These are phyloP conservation scores for Amphimallon solstitiale DNA, from an alignment of 2,888 invertebrate genomes.

Conservation along the genomic window DNA sequence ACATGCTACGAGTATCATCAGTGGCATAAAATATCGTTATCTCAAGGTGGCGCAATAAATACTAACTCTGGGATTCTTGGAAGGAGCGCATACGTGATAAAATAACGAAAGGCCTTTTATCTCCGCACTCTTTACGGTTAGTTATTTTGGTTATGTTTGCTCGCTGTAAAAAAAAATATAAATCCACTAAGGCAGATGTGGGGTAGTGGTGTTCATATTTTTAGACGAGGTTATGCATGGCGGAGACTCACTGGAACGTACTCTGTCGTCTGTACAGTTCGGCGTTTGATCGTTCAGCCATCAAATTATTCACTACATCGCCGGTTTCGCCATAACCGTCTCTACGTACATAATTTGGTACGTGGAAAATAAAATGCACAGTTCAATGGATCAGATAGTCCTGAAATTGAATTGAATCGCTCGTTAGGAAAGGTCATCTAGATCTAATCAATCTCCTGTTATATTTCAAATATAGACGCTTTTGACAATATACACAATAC, in stretches of 20 bases:
- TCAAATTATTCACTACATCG: slow-evolving; percentile 27
- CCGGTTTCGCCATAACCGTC: background rate
- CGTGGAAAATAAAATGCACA: slow-evolving; percentile 5
- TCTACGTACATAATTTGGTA: background rate
- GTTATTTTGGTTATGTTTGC: slow-evolving; percentile 32
- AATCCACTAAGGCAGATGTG: slow-evolving; percentile 30
- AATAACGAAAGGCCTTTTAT: slow-evolving; percentile 15
- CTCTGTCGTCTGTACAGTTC: slow-evolving; percentile 17
- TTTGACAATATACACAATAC: background rate
- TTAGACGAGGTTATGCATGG: slow-evolving; percentile 30
- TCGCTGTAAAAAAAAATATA: slow-evolving; percentile 23
- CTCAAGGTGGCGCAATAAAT: background rate
- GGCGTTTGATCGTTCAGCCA: slow-evolving; percentile 28
- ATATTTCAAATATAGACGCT: background rate
- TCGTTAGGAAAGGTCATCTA: slow-evolving; percentile 17
- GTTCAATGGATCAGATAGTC: slow-evolving; percentile 12
- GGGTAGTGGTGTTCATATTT: slow-evolving; percentile 33
- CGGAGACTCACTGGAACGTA: slow-evolving; percentile 22
- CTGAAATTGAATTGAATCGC: slow-evolving; percentile 10
- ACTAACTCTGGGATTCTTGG: slow-evolving; percentile 7
- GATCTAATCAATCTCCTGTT: no score
- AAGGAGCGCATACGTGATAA: slow-evolving; percentile 12
- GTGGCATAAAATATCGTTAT: background rate
- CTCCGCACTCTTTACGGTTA: slow-evolving; percentile 20
- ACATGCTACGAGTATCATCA: no score